Percentiles rank a stretch among this genome's conserved stretches.
phyloP scores from a whole-genome alignment of 2,113 vertebrate species.

The Irena cyanogastra region DNA sequence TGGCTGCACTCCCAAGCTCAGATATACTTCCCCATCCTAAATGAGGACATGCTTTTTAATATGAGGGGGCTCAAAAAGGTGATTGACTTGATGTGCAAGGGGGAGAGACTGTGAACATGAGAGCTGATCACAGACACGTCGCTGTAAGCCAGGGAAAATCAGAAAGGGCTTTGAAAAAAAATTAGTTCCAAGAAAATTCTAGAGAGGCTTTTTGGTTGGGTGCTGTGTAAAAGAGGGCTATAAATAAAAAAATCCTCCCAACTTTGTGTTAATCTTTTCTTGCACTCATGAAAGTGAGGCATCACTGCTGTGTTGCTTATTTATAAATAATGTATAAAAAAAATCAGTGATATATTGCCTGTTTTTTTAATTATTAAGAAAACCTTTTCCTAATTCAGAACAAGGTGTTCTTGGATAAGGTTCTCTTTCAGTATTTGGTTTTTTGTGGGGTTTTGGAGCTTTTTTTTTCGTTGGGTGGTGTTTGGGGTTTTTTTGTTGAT shows the following conservation, averaged over 20 bases:
- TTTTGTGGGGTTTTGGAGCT: not conserved
- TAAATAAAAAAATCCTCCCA: not conserved
- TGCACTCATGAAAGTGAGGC: not conserved
- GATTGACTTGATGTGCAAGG: not conserved
- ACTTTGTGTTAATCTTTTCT: not conserved
- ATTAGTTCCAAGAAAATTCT: not conserved
- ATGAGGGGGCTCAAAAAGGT: not conserved
- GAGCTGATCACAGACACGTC: not conserved
- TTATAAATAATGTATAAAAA: not conserved
- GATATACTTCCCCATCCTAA: rapidly evolving
- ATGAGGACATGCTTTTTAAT: not conserved
- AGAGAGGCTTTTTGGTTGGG: not conserved
- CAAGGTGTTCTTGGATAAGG: not conserved
- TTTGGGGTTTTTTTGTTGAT: no score
- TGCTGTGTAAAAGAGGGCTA: not conserved
- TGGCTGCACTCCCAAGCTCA: not conserved
- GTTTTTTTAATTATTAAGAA: not conserved
- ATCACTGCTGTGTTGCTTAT: not conserved
- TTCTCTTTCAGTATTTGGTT: not conserved
- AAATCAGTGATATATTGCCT: not conserved
- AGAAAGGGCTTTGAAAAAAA: not conserved
- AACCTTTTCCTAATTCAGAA: not conserved
- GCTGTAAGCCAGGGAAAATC: not conserved
- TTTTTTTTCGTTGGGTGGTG: no score
- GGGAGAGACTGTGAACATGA: not conserved